Evolutionary conservation across 2,113 vertebrate genomes (phyloP), one percentile per base, ranked within the genome.

Genomic region (Colinus virginianus): DNA sequence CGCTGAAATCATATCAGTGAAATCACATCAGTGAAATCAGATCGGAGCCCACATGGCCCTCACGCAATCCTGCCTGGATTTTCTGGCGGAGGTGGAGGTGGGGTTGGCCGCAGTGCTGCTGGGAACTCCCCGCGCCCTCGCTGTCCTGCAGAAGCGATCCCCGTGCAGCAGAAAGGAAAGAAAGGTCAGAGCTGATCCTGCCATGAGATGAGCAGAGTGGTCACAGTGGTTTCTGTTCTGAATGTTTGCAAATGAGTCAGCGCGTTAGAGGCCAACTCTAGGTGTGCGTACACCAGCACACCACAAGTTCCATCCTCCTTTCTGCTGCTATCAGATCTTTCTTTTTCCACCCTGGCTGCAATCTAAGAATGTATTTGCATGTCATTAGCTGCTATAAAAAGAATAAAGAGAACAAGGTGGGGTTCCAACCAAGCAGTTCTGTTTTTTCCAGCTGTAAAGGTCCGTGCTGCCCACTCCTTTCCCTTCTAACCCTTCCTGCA

Each of bases 251-350:
- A 7, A 58, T 71, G 93, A 83, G 88, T 90, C 89, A 92, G 56
- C 16, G 16, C 5, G 20, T 13, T 72, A 55, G 45, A 82, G 79
- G 36, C 67, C 3, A 1, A 49, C 18, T 20, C 43, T 42, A 34
- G 4, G 49, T 5, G 48, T 87, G 32, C 55, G 32, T 72, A 95
- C 71, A 51, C 0, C 53, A 74, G 5, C 2, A 11, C 7, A 86
- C 92, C 79, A 1, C 95, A 96, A 86, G 95, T 96, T 96, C 95
- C 88, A 95, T 96, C 95, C 95, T 96, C 96, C 93, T 84, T 78
- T 94, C 82, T 86, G 93, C 68, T 93, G 62, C 87, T 93, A 93
- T 88, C 92, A 64, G 21, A 9, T 23, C 21, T 58, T 43, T 71
- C 84, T 94, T 74, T 96, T 96, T 96, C 95, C 96, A 91, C 79